Evolutionary conservation across 2,797 vertebrate genomes (phyloP).

Genomic region (Loriculus beryllinus): DNA sequence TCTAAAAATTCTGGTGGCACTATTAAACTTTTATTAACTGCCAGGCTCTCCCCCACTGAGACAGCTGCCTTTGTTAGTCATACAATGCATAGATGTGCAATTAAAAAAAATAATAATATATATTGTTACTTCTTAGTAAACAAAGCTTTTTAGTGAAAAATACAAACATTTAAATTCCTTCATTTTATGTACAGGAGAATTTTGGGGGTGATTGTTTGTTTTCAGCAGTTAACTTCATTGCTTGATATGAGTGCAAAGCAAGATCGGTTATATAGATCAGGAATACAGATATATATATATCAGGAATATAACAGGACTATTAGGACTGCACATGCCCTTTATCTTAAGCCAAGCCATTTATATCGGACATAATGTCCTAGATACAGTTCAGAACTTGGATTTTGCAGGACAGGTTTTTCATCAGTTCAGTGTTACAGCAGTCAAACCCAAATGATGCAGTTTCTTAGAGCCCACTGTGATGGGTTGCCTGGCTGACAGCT

Average conservation of each 20-base stretch:
- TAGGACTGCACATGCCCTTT: not conserved
- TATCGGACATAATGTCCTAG: not conserved
- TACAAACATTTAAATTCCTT: not conserved
- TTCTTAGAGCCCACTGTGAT: not conserved
- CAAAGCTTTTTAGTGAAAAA: not conserved
- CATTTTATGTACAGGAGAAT: not conserved
- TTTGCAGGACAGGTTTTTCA: not conserved
- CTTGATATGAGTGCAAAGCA: not conserved
- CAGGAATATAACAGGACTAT: not conserved
- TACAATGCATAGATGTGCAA: not conserved
- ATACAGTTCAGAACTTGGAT: not conserved
- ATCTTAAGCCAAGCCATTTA: not conserved
- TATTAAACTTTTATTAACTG: not conserved
- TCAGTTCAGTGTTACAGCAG: not conserved
- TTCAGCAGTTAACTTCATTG: not conserved
- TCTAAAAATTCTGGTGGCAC: not conserved
- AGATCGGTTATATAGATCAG: not conserved
- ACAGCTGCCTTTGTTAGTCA: not conserved
- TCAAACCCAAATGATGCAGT: not conserved
- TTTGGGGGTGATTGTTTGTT: not conserved
- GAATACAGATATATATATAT: not conserved
- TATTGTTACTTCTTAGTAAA: not conserved
- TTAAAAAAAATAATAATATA: not conserved
- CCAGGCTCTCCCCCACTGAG: not conserved
- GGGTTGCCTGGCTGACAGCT: fast-evolving